Base-by-base conservation (phyloP, 1,140 invertebrate genomes). In the Drosophila subpulchrella region DNA sequence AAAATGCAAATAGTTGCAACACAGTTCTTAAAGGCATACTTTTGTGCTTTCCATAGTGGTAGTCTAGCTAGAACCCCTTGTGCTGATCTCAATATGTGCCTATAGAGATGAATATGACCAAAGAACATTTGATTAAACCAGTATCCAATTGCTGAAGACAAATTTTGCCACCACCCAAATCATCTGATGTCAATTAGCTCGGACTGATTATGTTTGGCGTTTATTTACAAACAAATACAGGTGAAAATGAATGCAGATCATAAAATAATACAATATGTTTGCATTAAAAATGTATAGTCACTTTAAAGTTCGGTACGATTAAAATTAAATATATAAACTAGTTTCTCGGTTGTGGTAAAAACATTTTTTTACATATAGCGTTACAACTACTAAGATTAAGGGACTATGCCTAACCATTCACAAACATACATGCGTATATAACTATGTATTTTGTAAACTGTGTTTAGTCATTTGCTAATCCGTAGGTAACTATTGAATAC, bases 171-270 rank as follows among this genome's bases (percentile, higher is more conserved):
- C 10, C 15, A 5, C 3, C 2, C 47, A 32, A 34, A 50, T 15
- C 4, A 8, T n/a, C 30, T 17, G 10, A 4, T 12, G 13, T 32
- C 3, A 11, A 17, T 15, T 32, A n/a, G 20, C 20, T 75, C 30
- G 11, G 41, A 42, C 62, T 82, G 68, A 77, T 80, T 84, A 81
- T 84, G 80, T 63, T 81, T 84, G 77, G 77, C 53, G 39, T 72
- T 81, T 78, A 85, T 81, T 81, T 84, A 84, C 65, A 79, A 71
- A 75, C 65, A 81, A 50, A 78, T 78, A 58, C 71, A 75, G 54
- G 47, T 59, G 55, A 59, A 62, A 41, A 15, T 44, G 39, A 75
- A 75, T 75, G 73, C 73, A 58, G 62, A 77, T 77, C 75, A 71
- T 71, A 71, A 80, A 70, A 75, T 79, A 62, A 80, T 75, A 81